Conservation (phyloP, 2,888 invertebrate genomes). For the Brenthis hecate region DNA sequence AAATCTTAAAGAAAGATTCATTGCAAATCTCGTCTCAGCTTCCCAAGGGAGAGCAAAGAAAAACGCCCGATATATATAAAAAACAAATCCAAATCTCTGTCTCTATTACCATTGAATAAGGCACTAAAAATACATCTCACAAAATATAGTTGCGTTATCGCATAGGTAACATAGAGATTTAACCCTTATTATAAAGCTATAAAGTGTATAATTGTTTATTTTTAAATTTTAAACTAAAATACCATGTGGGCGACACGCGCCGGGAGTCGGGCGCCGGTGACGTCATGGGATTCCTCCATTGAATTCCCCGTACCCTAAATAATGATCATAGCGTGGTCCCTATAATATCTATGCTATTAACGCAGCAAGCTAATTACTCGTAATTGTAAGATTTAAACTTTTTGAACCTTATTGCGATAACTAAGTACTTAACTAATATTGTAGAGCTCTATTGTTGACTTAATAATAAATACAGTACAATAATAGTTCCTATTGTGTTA, state of each 20-base stretch:
- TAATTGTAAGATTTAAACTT: too few species aligned
- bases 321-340: not conserved
- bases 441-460: too few species aligned
- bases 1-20: not conserved
- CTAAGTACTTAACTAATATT: too few species aligned
- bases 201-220: conserved; percentile 26
- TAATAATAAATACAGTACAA: too few species aligned
- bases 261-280: conserved; percentile 63
- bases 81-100: conserved; percentile 13
- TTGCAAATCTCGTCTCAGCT: conserved; percentile 10
- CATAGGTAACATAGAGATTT: not conserved
- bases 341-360: not conserved
- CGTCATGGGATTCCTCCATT: conserved; percentile 65
- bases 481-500: too few species aligned
- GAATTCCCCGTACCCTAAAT: conserved; percentile 40
- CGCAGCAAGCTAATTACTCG: not conserved
- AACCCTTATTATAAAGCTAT: not conserved
- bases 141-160: conserved; percentile 1
- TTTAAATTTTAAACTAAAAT: conserved; percentile 23
- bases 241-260: conserved; percentile 61
- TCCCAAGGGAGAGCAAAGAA: conserved; percentile 7
- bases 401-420: too few species aligned
- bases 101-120: conserved; percentile 20
- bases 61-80: conserved; percentile 1
- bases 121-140: conserved; percentile 7